Evolutionary conservation across 2,888 invertebrate genomes (phyloP).

Genomic region (Pardosa pseudoannulata): DNA sequence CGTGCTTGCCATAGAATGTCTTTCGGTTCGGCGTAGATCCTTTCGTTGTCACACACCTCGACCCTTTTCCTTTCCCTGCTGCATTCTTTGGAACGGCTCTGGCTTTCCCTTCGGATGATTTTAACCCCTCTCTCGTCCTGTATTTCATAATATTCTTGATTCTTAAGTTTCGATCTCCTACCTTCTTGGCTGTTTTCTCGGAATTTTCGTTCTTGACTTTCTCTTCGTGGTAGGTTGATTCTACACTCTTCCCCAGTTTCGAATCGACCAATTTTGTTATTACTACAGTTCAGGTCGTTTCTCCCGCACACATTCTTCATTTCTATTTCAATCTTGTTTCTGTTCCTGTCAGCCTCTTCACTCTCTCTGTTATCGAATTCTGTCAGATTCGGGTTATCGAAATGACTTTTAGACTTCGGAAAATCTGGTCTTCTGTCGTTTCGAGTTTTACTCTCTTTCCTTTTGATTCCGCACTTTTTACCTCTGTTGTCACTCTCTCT

Average conservation of each 20-base stretch:
- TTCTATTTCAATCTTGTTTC: slow-evolving; percentile 49
- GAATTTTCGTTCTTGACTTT: neutral
- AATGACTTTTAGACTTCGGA: neutral
- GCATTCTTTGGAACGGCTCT: neutral
- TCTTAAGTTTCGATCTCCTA: neutral
- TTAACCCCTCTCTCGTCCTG: neutral
- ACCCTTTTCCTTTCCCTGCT: neutral
- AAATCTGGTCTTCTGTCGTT: slow-evolving; percentile 24
- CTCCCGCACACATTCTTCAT: slow-evolving; percentile 38
- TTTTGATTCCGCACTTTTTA: slow-evolving; percentile 20
- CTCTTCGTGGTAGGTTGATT: neutral
- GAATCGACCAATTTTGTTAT: slow-evolving; percentile 4
- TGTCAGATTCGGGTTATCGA: neutral
- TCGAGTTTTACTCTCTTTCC: slow-evolving; percentile 32
- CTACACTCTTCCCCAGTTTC: neutral
- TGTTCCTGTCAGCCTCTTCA: neutral
- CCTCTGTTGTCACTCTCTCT: slow-evolving; percentile 9
- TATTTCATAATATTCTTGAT: neutral
- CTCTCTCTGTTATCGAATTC: neutral
- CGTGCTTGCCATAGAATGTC: neutral
- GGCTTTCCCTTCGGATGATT: neutral
- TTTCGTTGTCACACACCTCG: neutral
- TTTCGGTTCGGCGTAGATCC: neutral
- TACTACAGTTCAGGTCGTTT: slow-evolving; percentile 7
- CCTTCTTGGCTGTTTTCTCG: neutral